Evolutionary conservation across 1,140 invertebrate genomes (phyloP), one percentile per base, ranked within the genome.

Genomic region (Drosophila fuyamai): DNA sequence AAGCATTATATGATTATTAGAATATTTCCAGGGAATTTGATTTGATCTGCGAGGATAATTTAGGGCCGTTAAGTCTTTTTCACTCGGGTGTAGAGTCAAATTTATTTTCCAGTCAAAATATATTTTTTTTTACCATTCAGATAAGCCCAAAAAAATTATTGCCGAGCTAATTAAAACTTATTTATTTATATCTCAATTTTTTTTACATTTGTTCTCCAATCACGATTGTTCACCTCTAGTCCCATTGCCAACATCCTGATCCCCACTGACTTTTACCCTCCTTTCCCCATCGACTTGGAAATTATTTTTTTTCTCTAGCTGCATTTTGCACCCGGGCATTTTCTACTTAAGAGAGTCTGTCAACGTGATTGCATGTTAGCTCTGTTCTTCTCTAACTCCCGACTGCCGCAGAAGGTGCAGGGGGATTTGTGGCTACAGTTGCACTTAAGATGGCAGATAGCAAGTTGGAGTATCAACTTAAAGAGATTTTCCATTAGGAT

Each of bases 311-410:
- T 86, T 81, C 63, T 81, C 67, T 53, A 56, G 65, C 74, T 86
- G 83, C 79, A 71, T 77, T 77, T 77, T 76, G 73, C 72, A 76
- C 74, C 75, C 74, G 44, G 77, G 74, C 79, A 76, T 86, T 85
- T 85, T 81, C 61, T 76, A 85, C 82, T 85, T 85, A 86, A 81
- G 73, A 79, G 82, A 85, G 82, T 86, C 82, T 85, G 82, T 85
- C 82, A 86, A 86, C 82, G 82, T 85, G 82, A 85, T 85, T 85
- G 82, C 82, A 86, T 78, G 82, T 82, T 81, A 75, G 78, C 78
- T 65, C 61, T 62, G 46, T 55, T 47, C 53, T 40, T 38, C 32
- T 53, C 48, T 18, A 53, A 60, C 50, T 53, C 77, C 50, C 14
- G 46, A 59, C 61, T 46, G 16, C 29, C 40, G 27, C 8, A 36